Evolutionary conservation across 2,888 invertebrate species (phyloP).

Genomic region (Pseudoips prasinana): DNA sequence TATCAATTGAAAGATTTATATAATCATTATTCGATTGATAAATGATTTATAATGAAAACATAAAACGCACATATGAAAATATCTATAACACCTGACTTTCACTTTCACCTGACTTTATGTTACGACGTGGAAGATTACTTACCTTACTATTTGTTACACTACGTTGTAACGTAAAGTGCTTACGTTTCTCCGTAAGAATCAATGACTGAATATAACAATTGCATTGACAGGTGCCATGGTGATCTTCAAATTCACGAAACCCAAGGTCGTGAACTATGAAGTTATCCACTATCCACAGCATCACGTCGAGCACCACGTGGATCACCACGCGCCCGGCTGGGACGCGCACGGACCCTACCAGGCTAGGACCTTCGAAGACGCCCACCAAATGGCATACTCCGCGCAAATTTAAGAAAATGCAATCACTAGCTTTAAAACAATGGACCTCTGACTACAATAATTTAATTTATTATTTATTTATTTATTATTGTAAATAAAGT

Average conservation of each 20-base stretch:
- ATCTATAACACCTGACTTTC: too few species aligned
- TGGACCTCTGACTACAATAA: conserved; percentile 75
- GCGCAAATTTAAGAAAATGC: conserved; percentile 64
- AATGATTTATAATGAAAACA: too few species aligned
- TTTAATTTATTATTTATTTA: conserved; percentile 72
- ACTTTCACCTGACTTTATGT: too few species aligned
- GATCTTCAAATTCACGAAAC: conserved; percentile 93
- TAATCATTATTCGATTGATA: too few species aligned
- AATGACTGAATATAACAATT: too few species aligned
- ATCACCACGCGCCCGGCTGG: conserved; percentile 80
- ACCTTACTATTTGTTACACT: too few species aligned
- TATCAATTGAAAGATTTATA: too few species aligned
- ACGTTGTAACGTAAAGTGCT: too few species aligned
- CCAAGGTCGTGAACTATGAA: conserved; percentile 93
- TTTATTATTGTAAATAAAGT: conserved; percentile 67
- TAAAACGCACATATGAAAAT: too few species aligned
- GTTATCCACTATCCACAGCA: conserved; percentile 91
- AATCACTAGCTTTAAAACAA: conserved; percentile 50
- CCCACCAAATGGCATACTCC: conserved; percentile 83
- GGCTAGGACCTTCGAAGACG: conserved; percentile 81
- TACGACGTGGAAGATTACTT: too few species aligned
- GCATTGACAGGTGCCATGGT: conserved; percentile 84
- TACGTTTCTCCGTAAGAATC: too few species aligned
- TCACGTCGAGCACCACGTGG: conserved; percentile 86
- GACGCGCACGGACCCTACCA: conserved; percentile 83